These are phyloP conservation scores for Aphelinus atriplicis DNA, from an alignment of 1,140 invertebrate genomes.

Conservation along the genomic window DNA sequence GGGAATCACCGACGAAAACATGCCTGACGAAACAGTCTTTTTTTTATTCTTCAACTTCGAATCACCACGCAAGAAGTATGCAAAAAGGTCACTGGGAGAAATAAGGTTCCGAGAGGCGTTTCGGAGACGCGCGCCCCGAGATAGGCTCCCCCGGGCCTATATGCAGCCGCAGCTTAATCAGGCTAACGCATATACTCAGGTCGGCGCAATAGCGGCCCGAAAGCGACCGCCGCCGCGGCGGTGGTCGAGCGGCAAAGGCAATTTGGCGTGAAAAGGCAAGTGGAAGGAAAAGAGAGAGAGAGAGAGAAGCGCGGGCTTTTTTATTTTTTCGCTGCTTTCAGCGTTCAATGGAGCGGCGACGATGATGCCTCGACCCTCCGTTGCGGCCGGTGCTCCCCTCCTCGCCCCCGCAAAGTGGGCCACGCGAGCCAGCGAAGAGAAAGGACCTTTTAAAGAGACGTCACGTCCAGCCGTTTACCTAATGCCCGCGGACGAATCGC, in stretches of 20 bases:
- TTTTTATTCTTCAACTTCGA: too few species aligned
- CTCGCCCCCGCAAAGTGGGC: constrained; percentile 19
- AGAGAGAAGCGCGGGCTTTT: constrained; percentile 26
- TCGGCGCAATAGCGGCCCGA: constrained; percentile 13
- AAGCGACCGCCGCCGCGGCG: background rate
- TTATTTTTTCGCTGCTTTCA: constrained; percentile 31
- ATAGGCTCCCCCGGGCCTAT: background rate
- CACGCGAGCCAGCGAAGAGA: background rate
- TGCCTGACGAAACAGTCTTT: too few species aligned
- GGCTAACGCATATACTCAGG: constrained; percentile 23
- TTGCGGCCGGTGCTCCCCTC: too few species aligned
- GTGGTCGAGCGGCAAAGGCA: constrained; percentile 19
- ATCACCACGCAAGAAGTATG: too few species aligned
- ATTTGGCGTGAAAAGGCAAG: constrained; percentile 25
- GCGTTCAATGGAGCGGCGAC: constrained; percentile 22
- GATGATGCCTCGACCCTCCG: background rate
- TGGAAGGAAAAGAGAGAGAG: constrained; percentile 28
- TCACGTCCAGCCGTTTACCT: constrained; percentile 21
- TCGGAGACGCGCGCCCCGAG: background rate
- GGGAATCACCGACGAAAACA: too few species aligned
- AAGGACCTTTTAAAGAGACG: constrained; percentile 33
- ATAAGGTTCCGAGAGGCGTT: background rate
- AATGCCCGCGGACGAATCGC: constrained; percentile 39
- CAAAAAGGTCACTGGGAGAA: too few species aligned
- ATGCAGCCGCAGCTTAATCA: constrained; percentile 22